Conservation (phyloP, 2,797 vertebrate genomes). For the Microctenopoma stevenorrisi region DNA sequence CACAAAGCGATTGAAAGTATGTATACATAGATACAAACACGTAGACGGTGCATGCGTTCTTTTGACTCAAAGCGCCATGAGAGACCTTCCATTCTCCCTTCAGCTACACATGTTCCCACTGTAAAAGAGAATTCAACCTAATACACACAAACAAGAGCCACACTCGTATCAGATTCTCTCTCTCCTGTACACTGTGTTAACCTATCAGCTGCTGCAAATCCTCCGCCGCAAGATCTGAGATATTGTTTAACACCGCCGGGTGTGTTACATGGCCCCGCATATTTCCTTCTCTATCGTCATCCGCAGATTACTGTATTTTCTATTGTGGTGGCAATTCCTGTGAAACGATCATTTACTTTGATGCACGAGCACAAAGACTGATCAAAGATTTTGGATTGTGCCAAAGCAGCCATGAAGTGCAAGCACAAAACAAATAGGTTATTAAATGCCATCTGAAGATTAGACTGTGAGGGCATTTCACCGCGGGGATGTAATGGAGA, state of each 20-base stretch:
- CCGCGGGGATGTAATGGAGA: slow-evolving; percentile 33
- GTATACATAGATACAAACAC: background rate
- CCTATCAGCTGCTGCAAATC: slow-evolving; percentile 23
- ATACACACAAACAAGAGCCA: slow-evolving; percentile 18
- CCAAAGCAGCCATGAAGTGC: slow-evolving; percentile 10
- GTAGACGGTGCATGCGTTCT: slow-evolving; percentile 18
- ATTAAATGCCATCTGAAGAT: slow-evolving; percentile 44
- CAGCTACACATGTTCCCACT: slow-evolving; percentile 25
- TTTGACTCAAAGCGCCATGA: slow-evolving; percentile 42
- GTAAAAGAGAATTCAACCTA: slow-evolving; percentile 41
- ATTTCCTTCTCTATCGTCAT: slow-evolving; percentile 52
- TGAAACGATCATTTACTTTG: slow-evolving; percentile 58
- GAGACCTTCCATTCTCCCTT: slow-evolving; percentile 27
- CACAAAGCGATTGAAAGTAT: slow-evolving; percentile 45
- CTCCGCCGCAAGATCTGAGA: slow-evolving; percentile 22
- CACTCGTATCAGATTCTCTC: slow-evolving; percentile 10
- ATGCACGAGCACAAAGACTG: slow-evolving; percentile 36
- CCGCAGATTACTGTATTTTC: slow-evolving; percentile 38
- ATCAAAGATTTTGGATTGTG: slow-evolving; percentile 46
- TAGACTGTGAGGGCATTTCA: slow-evolving; percentile 30
- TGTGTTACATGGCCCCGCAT: slow-evolving; percentile 23
- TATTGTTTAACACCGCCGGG: slow-evolving; percentile 34
- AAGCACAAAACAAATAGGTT: slow-evolving; percentile 38
- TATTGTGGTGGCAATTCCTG: slow-evolving; percentile 27
- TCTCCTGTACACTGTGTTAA: slow-evolving; percentile 7